Conservation (phyloP, 1,140 invertebrate species). For the Conopomorpha cramerella region DNA sequence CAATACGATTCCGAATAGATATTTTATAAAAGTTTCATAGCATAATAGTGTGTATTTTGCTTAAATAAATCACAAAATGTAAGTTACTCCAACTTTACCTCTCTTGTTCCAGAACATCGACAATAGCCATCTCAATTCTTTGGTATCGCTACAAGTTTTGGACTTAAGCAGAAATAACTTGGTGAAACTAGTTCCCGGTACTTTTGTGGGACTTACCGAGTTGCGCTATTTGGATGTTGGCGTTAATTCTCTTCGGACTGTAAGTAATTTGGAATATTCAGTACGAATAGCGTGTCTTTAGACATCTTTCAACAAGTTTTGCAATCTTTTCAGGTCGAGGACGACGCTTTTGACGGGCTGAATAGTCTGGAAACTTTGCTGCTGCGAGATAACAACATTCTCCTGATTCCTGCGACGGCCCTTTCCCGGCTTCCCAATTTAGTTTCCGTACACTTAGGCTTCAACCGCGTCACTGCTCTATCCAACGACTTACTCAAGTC, state of each 20-base stretch:
- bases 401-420: slow-evolving; percentile 80
- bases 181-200: slow-evolving; percentile 76
- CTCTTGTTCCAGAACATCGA: slow-evolving; percentile 62
- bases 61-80: no score
- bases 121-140: slow-evolving; percentile 66
- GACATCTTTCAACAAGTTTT: no score
- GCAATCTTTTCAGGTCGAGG: slow-evolving; percentile 76
- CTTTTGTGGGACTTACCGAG: slow-evolving; percentile 73
- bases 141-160: slow-evolving; percentile 72
- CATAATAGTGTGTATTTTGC: no score
- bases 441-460: slow-evolving; percentile 76
- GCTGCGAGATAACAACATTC: slow-evolving; percentile 86
- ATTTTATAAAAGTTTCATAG: no score
- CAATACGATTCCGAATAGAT: no score
- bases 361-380: slow-evolving; percentile 76
- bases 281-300: no score
- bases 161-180: slow-evolving; percentile 86
- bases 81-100: slow-evolving; percentile 1
- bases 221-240: slow-evolving; percentile 80
- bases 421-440: slow-evolving; percentile 76
- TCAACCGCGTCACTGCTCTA: slow-evolving; percentile 84
- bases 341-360: slow-evolving; percentile 82
- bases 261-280: slow-evolving; percentile 59
- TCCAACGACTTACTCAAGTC: slow-evolving; percentile 77
- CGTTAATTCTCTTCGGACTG: slow-evolving; percentile 83